phyloP scores from a whole-genome alignment of 2,888 invertebrate species.

The Aspidiotus rigidus region DNA sequence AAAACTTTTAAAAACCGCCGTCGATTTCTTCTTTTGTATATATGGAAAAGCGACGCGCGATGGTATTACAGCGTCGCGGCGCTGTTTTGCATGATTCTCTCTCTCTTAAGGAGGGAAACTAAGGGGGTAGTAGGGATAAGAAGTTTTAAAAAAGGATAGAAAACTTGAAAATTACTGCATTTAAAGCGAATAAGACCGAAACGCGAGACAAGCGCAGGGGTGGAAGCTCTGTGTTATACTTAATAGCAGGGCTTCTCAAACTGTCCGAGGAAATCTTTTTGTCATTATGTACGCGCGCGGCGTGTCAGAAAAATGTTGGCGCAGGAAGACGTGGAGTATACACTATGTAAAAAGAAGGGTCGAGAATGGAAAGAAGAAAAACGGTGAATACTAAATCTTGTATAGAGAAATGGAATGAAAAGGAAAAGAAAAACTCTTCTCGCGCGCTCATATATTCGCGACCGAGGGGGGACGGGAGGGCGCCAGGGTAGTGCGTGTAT shows the following conservation, averaged over 20 bases:
- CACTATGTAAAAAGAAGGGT: background rate
- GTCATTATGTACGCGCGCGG: background rate
- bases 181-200: slow-evolving; percentile 31
- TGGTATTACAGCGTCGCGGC: slow-evolving; percentile 33
- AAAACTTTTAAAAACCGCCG: slow-evolving; percentile 19
- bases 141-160: slow-evolving; percentile 33
- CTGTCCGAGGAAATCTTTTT: slow-evolving; percentile 10
- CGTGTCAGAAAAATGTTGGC: background rate
- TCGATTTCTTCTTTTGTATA: slow-evolving; percentile 21
- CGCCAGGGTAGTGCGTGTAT: background rate
- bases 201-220: background rate
- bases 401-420: background rate
- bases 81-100: slow-evolving; percentile 33
- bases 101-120: slow-evolving; percentile 1
- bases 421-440: background rate
- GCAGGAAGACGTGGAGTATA: background rate
- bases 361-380: slow-evolving; percentile 4
- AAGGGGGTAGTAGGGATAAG: slow-evolving; percentile 25
- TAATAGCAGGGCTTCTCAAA: slow-evolving; percentile 29
- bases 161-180: slow-evolving; percentile 33
- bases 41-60: slow-evolving; percentile 29
- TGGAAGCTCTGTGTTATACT: slow-evolving; percentile 19
- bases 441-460: too few species aligned
- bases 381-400: slow-evolving; percentile 2
- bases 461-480: background rate